phyloP scores from a whole-genome alignment of 35 echinoderm and acorn worm genomes.

The Acanthaster planci region DNA sequence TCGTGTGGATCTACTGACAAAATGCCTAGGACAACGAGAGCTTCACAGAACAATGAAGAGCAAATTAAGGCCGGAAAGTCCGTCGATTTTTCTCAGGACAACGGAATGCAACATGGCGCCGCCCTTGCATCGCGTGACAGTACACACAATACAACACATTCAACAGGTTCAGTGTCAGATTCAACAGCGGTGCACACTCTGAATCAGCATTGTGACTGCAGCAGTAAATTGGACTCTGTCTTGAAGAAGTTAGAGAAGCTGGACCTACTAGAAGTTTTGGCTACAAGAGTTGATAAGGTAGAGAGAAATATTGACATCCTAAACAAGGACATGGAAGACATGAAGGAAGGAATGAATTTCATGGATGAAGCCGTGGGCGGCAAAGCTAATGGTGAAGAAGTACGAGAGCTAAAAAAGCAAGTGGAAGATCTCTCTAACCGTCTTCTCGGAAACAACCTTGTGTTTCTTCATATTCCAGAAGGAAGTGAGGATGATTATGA shows the following conservation, averaged over 20 bases:
- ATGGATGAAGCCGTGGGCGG: neutral
- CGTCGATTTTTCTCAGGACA: no score
- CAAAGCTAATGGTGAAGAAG: neutral
- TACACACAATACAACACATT: neutral
- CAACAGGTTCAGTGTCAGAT: neutral
- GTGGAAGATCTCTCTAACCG: neutral
- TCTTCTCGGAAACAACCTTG: neutral
- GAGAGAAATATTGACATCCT: neutral
- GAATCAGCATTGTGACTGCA: slow-evolving; percentile 1
- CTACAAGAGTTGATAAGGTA: slow-evolving; percentile 23
- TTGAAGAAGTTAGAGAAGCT: neutral
- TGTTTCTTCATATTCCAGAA: slow-evolving; percentile 16
- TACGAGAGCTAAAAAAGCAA: neutral
- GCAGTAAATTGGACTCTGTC: slow-evolving; percentile 4
- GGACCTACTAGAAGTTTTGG: neutral
- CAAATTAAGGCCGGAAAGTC: neutral
- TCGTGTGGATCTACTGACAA: neutral
- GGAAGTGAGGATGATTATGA: neutral
- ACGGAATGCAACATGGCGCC: slow-evolving; percentile 11
- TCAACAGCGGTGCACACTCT: neutral
- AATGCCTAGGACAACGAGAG: neutral
- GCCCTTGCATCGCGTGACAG: neutral
- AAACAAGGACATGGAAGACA: slow-evolving; percentile 14
- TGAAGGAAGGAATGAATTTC: slow-evolving; percentile 25
- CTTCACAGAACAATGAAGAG: neutral